phyloP scores from a whole-genome alignment of 1,140 invertebrate genomes.

The Vanessa atalanta region DNA sequence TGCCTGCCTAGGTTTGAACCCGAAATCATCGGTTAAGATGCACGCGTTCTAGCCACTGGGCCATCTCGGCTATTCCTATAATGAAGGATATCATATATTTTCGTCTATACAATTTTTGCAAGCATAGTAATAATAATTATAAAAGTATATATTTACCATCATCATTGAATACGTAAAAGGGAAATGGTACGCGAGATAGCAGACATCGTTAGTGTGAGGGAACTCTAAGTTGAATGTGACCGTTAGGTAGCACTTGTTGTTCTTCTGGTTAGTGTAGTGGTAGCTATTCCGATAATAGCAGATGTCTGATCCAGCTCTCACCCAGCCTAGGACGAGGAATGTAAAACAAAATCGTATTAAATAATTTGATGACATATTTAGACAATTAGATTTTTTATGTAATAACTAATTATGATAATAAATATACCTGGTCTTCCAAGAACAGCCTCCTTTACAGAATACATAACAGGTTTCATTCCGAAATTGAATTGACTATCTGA shows the following conservation, averaged over 20 bases:
- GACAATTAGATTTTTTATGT: too few species aligned
- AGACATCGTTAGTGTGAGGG: constrained; percentile 88
- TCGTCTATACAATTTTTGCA: too few species aligned
- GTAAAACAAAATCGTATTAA: neutral
- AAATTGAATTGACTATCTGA: constrained; percentile 94
- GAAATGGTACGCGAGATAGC: constrained; percentile 95
- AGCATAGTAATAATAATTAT: neutral
- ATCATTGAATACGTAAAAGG: constrained; percentile 93
- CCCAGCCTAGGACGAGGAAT: constrained; percentile 83
- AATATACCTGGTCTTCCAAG: constrained; percentile 81
- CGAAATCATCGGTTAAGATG: too few species aligned
- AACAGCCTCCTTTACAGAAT: constrained; percentile 88
- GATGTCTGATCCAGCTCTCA: constrained; percentile 87
- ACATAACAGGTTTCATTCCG: constrained; percentile 96
- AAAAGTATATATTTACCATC: constrained; percentile 75
- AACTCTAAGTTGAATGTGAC: constrained; percentile 92
- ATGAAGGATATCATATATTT: too few species aligned
- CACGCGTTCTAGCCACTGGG: too few species aligned
- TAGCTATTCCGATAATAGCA: constrained; percentile 91
- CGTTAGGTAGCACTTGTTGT: constrained; percentile 86
- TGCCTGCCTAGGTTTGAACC: too few species aligned
- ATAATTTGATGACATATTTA: neutral
- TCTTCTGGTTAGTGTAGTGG: constrained; percentile 79
- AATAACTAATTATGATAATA: neutral
- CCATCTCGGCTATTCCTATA: too few species aligned